Evolutionary conservation across 1,140 invertebrate species (phyloP).

Genomic region (Pentalonia nigronervosa): DNA sequence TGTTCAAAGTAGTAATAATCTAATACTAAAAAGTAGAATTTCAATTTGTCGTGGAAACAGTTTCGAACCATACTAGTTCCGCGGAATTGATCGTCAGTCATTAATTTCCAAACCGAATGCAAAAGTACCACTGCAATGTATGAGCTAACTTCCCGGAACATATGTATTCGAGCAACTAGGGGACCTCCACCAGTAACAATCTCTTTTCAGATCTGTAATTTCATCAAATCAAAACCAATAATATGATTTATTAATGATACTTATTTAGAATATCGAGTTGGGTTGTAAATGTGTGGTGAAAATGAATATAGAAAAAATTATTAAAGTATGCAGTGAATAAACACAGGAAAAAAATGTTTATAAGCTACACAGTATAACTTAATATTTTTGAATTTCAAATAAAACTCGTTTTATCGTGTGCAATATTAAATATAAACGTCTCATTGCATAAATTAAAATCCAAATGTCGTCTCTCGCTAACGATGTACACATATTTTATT

Average conservation of each 20-base stretch:
- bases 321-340: neutral
- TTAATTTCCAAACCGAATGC: neutral
- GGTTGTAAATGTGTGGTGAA: neutral
- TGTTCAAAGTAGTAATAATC: neutral
- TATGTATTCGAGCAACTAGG: neutral
- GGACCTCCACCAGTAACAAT: neutral
- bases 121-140: neutral
- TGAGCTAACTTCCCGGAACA: neutral
- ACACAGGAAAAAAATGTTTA: neutral
- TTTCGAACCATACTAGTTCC: neutral
- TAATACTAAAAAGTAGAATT: neutral
- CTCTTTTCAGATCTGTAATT: neutral
- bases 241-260: neutral
- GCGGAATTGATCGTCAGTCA: neutral
- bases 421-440: neutral
- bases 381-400: neutral
- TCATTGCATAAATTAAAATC: conserved; percentile 2
- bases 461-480: neutral
- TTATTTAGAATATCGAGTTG: neutral
- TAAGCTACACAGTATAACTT: neutral
- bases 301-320: neutral
- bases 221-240: neutral
- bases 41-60: neutral
- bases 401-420: neutral
- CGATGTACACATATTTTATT: neutral